A percentile compares a stretch with the other conserved stretches of the same genome.
phyloP scores from a whole-genome alignment of 2,888 invertebrate genomes.

The Apeira syringaria region DNA sequence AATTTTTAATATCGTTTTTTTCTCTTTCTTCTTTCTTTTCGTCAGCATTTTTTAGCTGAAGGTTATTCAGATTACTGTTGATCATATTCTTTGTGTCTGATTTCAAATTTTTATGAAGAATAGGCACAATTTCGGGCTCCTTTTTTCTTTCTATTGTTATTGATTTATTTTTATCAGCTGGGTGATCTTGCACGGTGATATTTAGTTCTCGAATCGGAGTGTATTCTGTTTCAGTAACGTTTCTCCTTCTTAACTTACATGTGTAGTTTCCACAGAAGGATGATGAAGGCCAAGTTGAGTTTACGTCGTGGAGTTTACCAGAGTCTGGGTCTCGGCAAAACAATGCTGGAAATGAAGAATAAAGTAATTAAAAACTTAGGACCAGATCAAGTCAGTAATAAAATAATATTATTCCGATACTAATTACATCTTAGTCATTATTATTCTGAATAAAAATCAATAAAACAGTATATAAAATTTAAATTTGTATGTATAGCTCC shows the following conservation, averaged over 20 bases:
- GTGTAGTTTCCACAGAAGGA: slow-evolving; percentile 75
- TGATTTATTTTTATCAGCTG: neutral
- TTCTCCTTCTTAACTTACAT: slow-evolving; percentile 59
- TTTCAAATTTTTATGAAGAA: slow-evolving; percentile 15
- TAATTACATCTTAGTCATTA: too few species aligned
- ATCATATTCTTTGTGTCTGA: slow-evolving; percentile 11
- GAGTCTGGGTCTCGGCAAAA: slow-evolving; percentile 76
- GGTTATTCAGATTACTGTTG: neutral
- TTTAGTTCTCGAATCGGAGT: slow-evolving; percentile 45
- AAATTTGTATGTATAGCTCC: too few species aligned
- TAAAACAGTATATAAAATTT: too few species aligned
- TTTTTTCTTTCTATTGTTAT: slow-evolving; percentile 26
- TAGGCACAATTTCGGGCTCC: slow-evolving; percentile 16
- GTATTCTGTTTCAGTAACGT: slow-evolving; percentile 37
- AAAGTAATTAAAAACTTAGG: neutral
- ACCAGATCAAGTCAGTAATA: too few species aligned
- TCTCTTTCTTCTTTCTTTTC: neutral
- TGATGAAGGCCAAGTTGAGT: slow-evolving; percentile 66
- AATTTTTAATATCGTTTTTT: too few species aligned
- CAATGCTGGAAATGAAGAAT: slow-evolving; percentile 53
- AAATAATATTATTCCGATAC: too few species aligned
- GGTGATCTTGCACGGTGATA: slow-evolving; percentile 33
- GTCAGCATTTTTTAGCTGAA: neutral
- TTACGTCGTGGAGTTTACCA: slow-evolving; percentile 57
- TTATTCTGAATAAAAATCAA: too few species aligned